These are phyloP conservation scores for Hylomyscus alleni DNA, from an alignment of 2,797 vertebrate genomes.

Conservation along the genomic window DNA sequence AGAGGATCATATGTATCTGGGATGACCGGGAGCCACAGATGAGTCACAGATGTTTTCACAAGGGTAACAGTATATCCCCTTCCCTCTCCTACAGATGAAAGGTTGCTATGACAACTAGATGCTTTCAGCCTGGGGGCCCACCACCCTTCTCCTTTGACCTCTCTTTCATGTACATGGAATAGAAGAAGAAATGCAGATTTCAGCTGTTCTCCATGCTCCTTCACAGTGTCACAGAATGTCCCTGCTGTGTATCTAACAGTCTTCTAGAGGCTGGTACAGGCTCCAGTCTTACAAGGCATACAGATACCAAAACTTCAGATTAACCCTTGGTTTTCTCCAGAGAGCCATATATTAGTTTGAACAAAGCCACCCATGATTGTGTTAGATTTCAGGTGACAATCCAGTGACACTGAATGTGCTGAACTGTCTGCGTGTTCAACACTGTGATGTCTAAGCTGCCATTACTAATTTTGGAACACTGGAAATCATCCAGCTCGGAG, in stretches of 20 bases:
- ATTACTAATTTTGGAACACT: slow-evolving; percentile 81
- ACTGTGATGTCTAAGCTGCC: slow-evolving; percentile 60
- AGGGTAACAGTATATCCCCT: neutral
- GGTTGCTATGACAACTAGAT: neutral
- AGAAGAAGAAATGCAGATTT: neutral
- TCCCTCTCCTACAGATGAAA: slow-evolving; percentile 39
- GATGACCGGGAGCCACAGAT: neutral
- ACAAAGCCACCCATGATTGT: neutral
- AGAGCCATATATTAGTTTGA: neutral
- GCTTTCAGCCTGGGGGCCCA: neutral
- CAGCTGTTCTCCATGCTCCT: neutral
- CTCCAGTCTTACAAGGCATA: neutral
- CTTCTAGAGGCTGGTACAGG: neutral
- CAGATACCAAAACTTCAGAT: neutral
- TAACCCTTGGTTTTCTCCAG: neutral
- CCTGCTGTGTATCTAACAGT: neutral
- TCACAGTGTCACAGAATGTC: neutral
- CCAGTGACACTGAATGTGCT: neutral
- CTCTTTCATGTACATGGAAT: slow-evolving; percentile 26
- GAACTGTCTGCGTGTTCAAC: slow-evolving; percentile 16
- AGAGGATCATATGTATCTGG: neutral
- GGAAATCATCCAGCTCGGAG: slow-evolving; percentile 68
- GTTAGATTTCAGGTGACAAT: neutral
- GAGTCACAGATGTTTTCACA: neutral
- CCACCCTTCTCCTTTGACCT: neutral